Base-by-base conservation (phyloP, 2,797 vertebrate genomes). In the Paedocypris micromegethes region DNA sequence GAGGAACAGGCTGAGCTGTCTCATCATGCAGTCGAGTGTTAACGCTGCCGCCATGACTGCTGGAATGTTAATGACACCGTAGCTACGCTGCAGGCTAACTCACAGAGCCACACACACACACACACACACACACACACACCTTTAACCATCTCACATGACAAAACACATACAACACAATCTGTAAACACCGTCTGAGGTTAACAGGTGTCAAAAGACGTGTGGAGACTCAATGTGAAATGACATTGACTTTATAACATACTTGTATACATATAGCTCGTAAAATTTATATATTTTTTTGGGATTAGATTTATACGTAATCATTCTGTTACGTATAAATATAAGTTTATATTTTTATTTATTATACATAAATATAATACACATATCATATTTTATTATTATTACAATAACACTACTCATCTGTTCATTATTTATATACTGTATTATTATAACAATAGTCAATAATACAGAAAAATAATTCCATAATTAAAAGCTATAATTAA, bases 41-140 rank as follows among this genome's bases (percentile, higher is more conserved):
- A 80, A 82, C 77, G 77, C 83, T 76, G 80, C 81, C 83, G 79
- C 78, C 69, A 77, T 80, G 81, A 76, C 73, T 77, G 71, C 80
- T 86, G 86, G 88, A 90, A 90, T 90, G 86, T 88, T 90, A 88
- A 88, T 84, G 80, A 84, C 64, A 60, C 77, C 9, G 51, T 77
- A 72, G 77, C 9, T 78, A 66, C 60, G 79, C 85, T 76, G 77
- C 4, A 78, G 84, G 82, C 80, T 72, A 75, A 76, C 62, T 76
- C 58, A 8, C 64, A 54, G 73, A 74, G 56, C 58, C 72, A 70
- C 72, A 72, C 66, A 69, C 62, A 67, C 62, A 67, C 64, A 55
- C 66, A 53, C 62, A 68, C 47, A 72, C 59, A 60, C 54, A 67
- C 66, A 69, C 45, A 69, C n/a, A 76, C 70, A 75, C 65, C 59